phyloP scores from a whole-genome alignment of 1,140 invertebrate species.

The Drosophila varians region DNA sequence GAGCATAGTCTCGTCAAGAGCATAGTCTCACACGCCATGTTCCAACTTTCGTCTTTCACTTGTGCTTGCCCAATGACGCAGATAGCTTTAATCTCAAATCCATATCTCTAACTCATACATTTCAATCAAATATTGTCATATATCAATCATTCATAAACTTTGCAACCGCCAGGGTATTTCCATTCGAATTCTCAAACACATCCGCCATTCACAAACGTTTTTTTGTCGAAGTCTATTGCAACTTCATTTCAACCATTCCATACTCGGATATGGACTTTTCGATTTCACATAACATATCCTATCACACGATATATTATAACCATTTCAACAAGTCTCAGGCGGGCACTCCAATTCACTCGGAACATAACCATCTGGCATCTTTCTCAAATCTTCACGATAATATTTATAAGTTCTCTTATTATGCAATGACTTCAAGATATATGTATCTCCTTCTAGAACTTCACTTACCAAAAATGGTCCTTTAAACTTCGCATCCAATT shows the following conservation, averaged over 20 bases:
- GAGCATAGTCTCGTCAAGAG: not conserved
- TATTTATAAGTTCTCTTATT: conserved; percentile 12
- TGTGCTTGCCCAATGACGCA: too few species aligned
- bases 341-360: conserved; percentile 7
- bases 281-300: conserved; percentile 4
- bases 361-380: not conserved
- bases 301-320: conserved; percentile 5
- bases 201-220: too few species aligned
- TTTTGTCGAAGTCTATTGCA: too few species aligned
- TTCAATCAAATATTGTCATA: too few species aligned
- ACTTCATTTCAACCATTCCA: too few species aligned
- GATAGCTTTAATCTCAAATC: too few species aligned
- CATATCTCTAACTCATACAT: too few species aligned
- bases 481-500: conserved; percentile 12
- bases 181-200: too few species aligned
- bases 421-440: conserved; percentile 8
- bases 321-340: conserved; percentile 4
- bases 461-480: conserved; percentile 7
- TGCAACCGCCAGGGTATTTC: too few species aligned
- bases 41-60: too few species aligned
- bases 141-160: too few species aligned
- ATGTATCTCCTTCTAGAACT: conserved; percentile 2
- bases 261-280: conserved; percentile 1
- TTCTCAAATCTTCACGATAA: conserved; percentile 8
- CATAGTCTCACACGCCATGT: not conserved